These are phyloP conservation scores for Laticauda colubrina DNA, from an alignment of 2,113 vertebrate species.

Conservation along the genomic window DNA sequence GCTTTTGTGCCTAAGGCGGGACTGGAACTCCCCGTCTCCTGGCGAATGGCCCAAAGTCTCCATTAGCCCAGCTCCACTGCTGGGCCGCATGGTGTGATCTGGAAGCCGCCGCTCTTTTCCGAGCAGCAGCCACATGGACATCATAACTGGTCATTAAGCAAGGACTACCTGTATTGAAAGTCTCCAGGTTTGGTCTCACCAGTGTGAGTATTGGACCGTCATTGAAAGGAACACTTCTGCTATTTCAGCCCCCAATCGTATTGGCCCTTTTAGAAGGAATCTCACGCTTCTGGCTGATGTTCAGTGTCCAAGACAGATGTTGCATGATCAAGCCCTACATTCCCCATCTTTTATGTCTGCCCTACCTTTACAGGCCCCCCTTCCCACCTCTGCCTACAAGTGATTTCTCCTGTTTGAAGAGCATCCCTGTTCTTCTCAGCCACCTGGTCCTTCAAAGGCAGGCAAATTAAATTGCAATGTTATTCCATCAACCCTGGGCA, in stretches of 20 bases:
- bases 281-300: background rate
- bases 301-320: background rate
- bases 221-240: background rate
- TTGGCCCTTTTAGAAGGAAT: background rate
- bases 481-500: background rate
- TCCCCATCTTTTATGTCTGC: background rate
- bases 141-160: no score
- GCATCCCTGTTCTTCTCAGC: background rate
- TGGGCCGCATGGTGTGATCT: no score
- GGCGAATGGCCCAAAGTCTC: no score
- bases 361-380: no score
- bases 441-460: background rate
- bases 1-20: no score
- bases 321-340: background rate
- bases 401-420: background rate
- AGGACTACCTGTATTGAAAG: background rate
- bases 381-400: no score
- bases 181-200: background rate
- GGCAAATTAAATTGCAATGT: background rate
- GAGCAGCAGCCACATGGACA: no score
- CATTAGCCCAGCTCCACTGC: no score
- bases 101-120: no score
- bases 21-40: no score
- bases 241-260: rapidly evolving
- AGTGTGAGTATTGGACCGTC: background rate